Evolutionary conservation across 2,797 vertebrate genomes (phyloP).

Genomic region (Rhynchonycteris naso): DNA sequence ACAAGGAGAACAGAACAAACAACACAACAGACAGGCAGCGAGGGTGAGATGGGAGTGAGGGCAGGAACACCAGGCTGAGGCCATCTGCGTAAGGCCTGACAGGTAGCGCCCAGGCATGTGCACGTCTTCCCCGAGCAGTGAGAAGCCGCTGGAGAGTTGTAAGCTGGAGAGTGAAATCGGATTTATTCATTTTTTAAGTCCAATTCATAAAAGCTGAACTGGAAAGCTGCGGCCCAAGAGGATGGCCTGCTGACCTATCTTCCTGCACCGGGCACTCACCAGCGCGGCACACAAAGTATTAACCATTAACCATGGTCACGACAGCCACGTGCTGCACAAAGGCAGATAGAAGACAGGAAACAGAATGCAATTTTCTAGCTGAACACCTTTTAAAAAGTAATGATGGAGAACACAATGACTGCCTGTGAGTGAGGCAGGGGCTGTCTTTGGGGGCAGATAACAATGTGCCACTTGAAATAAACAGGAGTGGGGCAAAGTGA

Average conservation of each 20-base stretch:
- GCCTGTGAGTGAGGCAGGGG: slow-evolving; percentile 85
- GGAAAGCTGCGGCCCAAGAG: slow-evolving; percentile 60
- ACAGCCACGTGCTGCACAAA: slow-evolving; percentile 83
- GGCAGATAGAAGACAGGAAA: slow-evolving; percentile 82
- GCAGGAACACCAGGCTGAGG: not conserved
- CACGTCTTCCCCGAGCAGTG: not conserved
- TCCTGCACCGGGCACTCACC: slow-evolving; percentile 50
- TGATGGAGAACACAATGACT: slow-evolving; percentile 86
- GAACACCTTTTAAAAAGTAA: slow-evolving; percentile 95
- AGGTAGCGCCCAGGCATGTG: not conserved
- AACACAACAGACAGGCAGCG: not conserved
- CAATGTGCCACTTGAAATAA: slow-evolving; percentile 92
- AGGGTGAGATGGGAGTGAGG: not conserved
- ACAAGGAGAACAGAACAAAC: not conserved
- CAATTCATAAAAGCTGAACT: slow-evolving; percentile 60
- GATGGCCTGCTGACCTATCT: slow-evolving; percentile 76
- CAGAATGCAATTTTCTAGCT: slow-evolving; percentile 95
- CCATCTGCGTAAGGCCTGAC: rapidly evolving
- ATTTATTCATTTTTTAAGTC: slow-evolving; percentile 66
- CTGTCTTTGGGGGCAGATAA: slow-evolving; percentile 88
- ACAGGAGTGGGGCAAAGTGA: slow-evolving; percentile 83
- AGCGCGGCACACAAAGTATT: slow-evolving; percentile 66
- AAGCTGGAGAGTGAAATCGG: slow-evolving; percentile 49
- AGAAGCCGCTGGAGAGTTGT: not conserved
- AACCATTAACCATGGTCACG: slow-evolving; percentile 75